A percentile compares a stretch with the other conserved stretches of the same genome.
Conservation (phyloP, 1,140 invertebrate genomes). For the Zeugodacus cucurbitae region DNA sequence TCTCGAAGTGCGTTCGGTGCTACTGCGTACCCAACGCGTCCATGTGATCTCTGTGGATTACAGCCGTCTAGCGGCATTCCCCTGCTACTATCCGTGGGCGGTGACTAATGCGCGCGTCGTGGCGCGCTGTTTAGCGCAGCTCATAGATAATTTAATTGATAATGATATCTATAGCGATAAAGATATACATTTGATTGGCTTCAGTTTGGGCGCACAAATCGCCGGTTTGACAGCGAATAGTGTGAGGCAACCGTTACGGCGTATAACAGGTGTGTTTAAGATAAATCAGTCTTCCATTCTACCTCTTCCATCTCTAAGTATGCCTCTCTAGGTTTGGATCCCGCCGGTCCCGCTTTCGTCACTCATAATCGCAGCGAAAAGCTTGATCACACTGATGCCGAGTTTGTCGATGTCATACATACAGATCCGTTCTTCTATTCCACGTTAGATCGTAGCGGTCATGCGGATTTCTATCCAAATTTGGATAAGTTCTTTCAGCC, state of each 20-base stretch:
- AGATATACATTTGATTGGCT: slow-evolving; percentile 84
- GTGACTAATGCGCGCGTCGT: slow-evolving; percentile 68
- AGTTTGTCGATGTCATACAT: slow-evolving; percentile 83
- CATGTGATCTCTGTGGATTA: slow-evolving; percentile 69
- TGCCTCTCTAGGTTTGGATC: slow-evolving; percentile 52
- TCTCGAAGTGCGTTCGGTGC: slow-evolving; percentile 54
- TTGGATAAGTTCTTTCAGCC: slow-evolving; percentile 77
- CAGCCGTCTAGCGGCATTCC: slow-evolving; percentile 64
- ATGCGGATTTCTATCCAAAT: slow-evolving; percentile 87
- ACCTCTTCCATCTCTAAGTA: neutral
- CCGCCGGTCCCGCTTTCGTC: slow-evolving; percentile 59
- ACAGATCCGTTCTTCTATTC: slow-evolving; percentile 76
- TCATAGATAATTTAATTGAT: slow-evolving; percentile 61
- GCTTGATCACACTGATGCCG: slow-evolving; percentile 70
- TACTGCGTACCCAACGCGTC: slow-evolving; percentile 59
- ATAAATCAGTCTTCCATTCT: neutral
- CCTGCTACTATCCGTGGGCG: slow-evolving; percentile 68
- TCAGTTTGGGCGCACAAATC: slow-evolving; percentile 88
- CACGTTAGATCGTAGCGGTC: slow-evolving; percentile 72
- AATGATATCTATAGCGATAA: slow-evolving; percentile 69
- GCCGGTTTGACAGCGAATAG: slow-evolving; percentile 80
- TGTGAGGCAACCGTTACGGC: slow-evolving; percentile 49
- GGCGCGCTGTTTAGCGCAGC: slow-evolving; percentile 64
- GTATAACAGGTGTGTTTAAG: slow-evolving; percentile 55
- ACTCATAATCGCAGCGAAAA: slow-evolving; percentile 46